Conservation (phyloP, 2,888 invertebrate genomes). For the Acronicta alni region DNA sequence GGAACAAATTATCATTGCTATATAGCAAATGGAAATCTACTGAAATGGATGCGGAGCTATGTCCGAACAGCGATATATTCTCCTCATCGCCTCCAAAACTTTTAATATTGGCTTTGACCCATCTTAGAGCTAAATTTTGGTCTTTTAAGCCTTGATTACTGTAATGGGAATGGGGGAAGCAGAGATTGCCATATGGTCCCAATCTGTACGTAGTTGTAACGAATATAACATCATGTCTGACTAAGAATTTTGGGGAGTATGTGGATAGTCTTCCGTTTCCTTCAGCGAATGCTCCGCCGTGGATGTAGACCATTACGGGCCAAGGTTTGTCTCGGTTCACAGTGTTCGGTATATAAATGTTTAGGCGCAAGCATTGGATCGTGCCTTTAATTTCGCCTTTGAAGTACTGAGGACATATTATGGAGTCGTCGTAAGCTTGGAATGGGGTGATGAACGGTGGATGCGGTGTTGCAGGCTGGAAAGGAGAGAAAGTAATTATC, state of each 20-base stretch:
- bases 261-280: constrained; percentile 4
- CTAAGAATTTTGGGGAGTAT: constrained; percentile 15
- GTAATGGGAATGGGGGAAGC: constrained; percentile 18
- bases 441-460: constrained; percentile 12
- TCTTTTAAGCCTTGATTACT: constrained; percentile 45
- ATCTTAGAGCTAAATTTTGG: constrained; percentile 34
- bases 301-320: constrained; percentile 40
- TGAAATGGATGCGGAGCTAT: constrained; percentile 30
- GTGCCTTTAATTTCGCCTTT: constrained; percentile 12
- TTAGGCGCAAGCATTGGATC: constrained; percentile 34
- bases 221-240: constrained; percentile 26
- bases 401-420: constrained; percentile 29
- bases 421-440: constrained; percentile 12
- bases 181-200: constrained; percentile 37
- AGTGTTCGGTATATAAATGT: constrained; percentile 29
- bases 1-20: constrained; percentile 13
- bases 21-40: constrained; percentile 16
- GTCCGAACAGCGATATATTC: constrained; percentile 30
- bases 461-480: constrained; percentile 23
- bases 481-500: not conserved
- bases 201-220: constrained; percentile 42
- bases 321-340: not conserved
- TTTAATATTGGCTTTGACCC: constrained; percentile 38
- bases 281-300: constrained; percentile 24
- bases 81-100: constrained; percentile 36